A percentile compares a stretch with the other conserved stretches of the same genome.
Evolutionary conservation across 1,140 invertebrate genomes (phyloP).

Genomic region (Solen grandis): DNA sequence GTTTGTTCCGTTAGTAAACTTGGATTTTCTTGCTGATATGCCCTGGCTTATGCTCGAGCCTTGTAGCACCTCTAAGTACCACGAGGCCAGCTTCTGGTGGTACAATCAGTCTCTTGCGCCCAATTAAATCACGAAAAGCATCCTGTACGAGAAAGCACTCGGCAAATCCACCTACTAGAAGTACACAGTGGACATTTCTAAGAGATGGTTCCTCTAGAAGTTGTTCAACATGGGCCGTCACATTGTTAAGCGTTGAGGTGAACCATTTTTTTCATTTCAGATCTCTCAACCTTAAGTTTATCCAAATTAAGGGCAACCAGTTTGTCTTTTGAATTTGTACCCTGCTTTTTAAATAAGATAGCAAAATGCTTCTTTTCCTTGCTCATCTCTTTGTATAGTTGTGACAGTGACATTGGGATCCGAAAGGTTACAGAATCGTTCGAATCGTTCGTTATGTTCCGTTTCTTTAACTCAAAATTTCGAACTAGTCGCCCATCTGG

Average conservation of each 20-base stretch:
- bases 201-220: not conserved
- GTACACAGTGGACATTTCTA: conserved; percentile 26
- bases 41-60: conserved; percentile 53
- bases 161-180: conserved; percentile 65
- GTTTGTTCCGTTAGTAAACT: conserved; percentile 58
- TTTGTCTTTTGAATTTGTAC: too few relatives aligned
- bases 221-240: not conserved
- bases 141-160: conserved; percentile 53
- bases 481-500: conserved; percentile 25
- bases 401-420: conserved; percentile 3
- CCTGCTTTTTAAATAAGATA: not conserved
- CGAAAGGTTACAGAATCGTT: not conserved
- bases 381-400: not conserved
- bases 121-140: conserved; percentile 36
- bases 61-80: conserved; percentile 59
- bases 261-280: not conserved
- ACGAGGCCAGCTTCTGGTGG: conserved; percentile 59
- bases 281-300: conserved; percentile 17
- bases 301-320: conserved; percentile 4
- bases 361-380: not conserved
- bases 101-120: conserved; percentile 28
- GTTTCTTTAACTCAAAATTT: conserved; percentile 41
- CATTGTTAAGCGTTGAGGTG: not conserved
- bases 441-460: not conserved
- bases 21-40: conserved; percentile 41